Evolutionary conservation across 2,113 vertebrate genomes (phyloP), one percentile per base, ranked within the genome.

Genomic region (Mesembrinibis cayennensis): DNA sequence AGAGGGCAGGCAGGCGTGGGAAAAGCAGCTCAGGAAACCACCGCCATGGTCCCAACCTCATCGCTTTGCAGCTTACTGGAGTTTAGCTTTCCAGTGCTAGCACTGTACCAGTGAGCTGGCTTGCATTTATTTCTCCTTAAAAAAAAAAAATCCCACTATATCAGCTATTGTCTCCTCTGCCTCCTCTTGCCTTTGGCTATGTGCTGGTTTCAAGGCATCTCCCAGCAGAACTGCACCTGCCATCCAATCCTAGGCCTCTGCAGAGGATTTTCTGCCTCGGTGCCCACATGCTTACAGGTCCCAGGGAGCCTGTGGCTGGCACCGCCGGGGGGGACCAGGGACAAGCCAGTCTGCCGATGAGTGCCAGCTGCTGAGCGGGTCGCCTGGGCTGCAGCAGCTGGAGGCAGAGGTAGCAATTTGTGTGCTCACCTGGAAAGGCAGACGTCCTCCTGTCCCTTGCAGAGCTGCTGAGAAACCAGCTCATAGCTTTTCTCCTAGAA

Each of bases 391-490:
- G 72, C 6, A 2, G 63, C 63, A 58, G 86, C 90, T 79, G 58
- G 55, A 93, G 87, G 87, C 63, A 91, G 87, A 91, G 63, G 81
- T 16, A 76, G 44, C 10, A 0, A 78, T 80, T 66, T 84, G 79
- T 16, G 61, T 27, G 49, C 77, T 95, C 82, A 89, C 90, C 76
- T 74, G 92, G 86, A 89, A 95, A 83, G 79, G 86, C 80, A 94
- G 69, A 63, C 30, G 36, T 47, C n/a, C 63, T 58, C n/a, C 82
- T 25, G 9, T 3, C 30, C 67, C 67, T 66, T 8, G 34, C 40
- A 67, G 58, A 73, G 71, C 58, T 53, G 42, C 87, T 42, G n/a
- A n/a, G 72, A 93, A 84, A 91, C 22, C 59, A 55, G 66, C 49
- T 89, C 55, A 76, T 32, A 32, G 36, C 58, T n/a, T 73, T 73